A percentile compares a stretch with the other conserved stretches of the same genome.
phyloP scores from a whole-genome alignment of 2,113 vertebrate genomes.

The Aegithalos caudatus region DNA sequence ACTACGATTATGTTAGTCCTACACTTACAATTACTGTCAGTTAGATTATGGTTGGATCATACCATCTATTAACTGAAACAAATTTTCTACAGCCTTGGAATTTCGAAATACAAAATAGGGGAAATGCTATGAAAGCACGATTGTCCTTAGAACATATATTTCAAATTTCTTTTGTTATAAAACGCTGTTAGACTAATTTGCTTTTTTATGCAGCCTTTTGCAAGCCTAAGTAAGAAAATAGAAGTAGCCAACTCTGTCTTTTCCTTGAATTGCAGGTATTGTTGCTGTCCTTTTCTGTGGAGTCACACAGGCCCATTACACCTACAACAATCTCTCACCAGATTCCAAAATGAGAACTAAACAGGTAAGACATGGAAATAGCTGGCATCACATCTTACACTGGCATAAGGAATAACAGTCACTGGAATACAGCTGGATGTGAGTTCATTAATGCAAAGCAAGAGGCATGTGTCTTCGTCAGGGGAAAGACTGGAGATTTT shows the following conservation, averaged over 20 bases:
- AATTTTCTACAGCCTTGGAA: background rate
- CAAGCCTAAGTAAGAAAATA: background rate
- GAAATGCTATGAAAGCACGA: background rate
- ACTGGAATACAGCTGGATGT: background rate
- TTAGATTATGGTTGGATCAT: background rate
- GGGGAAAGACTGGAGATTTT: background rate
- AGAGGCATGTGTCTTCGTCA: slow-evolving; percentile 11
- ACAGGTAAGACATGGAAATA: slow-evolving; percentile 73
- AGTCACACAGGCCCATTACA: slow-evolving; percentile 85
- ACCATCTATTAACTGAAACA: background rate
- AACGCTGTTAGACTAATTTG: background rate
- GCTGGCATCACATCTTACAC: background rate
- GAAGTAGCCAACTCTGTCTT: background rate
- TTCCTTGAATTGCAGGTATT: slow-evolving; percentile 77
- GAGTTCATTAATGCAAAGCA: slow-evolving; percentile 17
- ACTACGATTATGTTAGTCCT: background rate
- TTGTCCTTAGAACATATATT: background rate
- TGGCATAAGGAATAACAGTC: background rate
- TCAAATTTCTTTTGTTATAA: background rate
- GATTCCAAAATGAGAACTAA: slow-evolving; percentile 81
- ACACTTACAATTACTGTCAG: background rate
- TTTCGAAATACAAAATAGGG: background rate
- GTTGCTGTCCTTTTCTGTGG: slow-evolving; percentile 87
- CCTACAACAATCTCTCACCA: slow-evolving; percentile 81
- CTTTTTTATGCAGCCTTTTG: background rate